Evolutionary conservation across 2,113 vertebrate species (phyloP).

Genomic region (Cyanoderma ruficeps): DNA sequence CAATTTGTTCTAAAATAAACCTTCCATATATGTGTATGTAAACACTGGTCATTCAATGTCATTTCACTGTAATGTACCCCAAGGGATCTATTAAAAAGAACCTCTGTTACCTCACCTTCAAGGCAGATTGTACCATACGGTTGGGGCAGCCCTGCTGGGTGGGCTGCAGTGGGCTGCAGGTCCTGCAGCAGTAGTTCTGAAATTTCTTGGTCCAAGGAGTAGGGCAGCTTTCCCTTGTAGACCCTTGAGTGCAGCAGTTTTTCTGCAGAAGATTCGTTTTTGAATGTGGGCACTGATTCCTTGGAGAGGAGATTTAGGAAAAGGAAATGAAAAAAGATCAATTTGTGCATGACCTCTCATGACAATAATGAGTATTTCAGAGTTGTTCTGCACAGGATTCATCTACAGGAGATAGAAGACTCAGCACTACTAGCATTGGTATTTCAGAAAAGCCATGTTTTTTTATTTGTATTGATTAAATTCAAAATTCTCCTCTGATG

Average conservation of each 20-base stretch:
- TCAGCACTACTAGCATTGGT: neutral
- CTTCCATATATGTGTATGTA: neutral
- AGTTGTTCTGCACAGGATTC: neutral
- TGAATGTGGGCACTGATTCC: neutral
- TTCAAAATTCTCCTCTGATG: neutral
- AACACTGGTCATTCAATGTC: neutral
- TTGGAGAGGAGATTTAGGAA: neutral
- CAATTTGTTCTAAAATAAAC: neutral
- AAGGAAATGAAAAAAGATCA: neutral
- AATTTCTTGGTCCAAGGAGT: neutral
- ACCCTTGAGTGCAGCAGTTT: neutral
- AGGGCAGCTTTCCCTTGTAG: neutral
- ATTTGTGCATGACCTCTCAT: neutral
- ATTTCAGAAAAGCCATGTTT: neutral
- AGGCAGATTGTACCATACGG: neutral
- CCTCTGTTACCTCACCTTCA: neutral
- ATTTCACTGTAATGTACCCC: neutral
- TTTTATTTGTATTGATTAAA: neutral
- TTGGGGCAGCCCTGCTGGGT: rapidly evolving
- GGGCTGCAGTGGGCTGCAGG: neutral
- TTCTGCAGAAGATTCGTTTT: neutral
- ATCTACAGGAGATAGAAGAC: neutral
- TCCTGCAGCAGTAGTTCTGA: neutral
- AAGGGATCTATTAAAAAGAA: neutral
- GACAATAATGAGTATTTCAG: neutral